A percentile compares a stretch with the other conserved stretches of the same genome.
Conservation (phyloP, 2,797 vertebrate species). For the Aotus griseimembra region DNA sequence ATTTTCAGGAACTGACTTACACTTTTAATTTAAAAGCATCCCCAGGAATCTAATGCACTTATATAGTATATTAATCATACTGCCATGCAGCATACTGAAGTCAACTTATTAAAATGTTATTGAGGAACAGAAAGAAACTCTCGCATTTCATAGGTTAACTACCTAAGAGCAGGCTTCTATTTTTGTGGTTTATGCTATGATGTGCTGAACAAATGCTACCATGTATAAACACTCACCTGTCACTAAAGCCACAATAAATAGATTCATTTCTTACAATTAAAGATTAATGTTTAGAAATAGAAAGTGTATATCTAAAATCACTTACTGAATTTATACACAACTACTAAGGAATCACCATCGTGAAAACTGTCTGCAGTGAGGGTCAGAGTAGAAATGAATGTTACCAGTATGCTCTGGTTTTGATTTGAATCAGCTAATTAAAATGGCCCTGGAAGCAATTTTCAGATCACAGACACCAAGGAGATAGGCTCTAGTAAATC, state of each 20-base stretch:
- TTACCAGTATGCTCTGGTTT: conserved; percentile 45
- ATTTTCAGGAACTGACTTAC: conserved; percentile 37
- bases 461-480: conserved; percentile 36
- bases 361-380: neutral
- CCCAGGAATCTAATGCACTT: conserved; percentile 9
- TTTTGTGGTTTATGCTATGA: neutral
- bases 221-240: conserved; percentile 20
- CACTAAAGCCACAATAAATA: conserved; percentile 32
- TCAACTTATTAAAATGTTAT: conserved; percentile 52
- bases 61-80: conserved; percentile 10
- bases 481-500: conserved; percentile 45
- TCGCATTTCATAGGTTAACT: conserved; percentile 32
- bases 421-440: conserved; percentile 70
- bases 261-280: conserved; percentile 40
- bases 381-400: neutral
- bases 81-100: conserved; percentile 24
- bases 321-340: neutral
- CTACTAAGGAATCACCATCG: neutral
- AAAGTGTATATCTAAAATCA: neutral
- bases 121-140: neutral
- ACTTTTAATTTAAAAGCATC: conserved; percentile 45
- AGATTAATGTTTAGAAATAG: conserved; percentile 56
- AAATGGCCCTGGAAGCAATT: conserved; percentile 64
- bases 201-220: neutral
- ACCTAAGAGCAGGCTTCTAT: neutral